These are phyloP conservation scores for Uropetala carovei DNA, from an alignment of 2,888 invertebrate species.

Conservation along the genomic window DNA sequence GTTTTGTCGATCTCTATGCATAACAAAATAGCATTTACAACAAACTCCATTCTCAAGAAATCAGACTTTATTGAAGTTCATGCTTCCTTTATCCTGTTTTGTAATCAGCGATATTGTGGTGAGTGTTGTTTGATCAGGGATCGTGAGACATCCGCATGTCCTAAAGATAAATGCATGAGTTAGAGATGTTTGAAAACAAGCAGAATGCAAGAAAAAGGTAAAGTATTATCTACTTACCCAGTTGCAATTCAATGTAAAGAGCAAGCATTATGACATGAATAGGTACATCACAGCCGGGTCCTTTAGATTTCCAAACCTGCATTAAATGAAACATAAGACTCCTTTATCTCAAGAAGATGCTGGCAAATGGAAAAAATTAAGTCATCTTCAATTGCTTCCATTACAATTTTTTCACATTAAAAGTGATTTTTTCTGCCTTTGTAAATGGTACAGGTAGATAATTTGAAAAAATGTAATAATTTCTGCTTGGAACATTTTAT, in stretches of 20 bases:
- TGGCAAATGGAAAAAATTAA: neutral
- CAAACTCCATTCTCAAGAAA: slow-evolving; percentile 16
- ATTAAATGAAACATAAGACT: neutral
- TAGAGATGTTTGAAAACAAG: neutral
- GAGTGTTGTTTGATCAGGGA: slow-evolving; percentile 52
- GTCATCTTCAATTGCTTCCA: neutral
- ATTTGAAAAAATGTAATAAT: neutral
- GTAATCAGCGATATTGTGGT: slow-evolving; percentile 46
- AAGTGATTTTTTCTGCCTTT: neutral
- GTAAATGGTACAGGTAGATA: too few relatives aligned
- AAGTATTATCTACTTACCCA: slow-evolving; percentile 32
- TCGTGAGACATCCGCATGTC: slow-evolving; percentile 53
- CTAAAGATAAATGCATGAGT: neutral
- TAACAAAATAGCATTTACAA: slow-evolving; percentile 31
- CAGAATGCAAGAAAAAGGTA: neutral
- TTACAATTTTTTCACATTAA: neutral
- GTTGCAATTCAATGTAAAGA: slow-evolving; percentile 65
- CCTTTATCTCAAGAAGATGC: too few relatives aligned
- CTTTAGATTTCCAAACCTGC: slow-evolving; percentile 65
- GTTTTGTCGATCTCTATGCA: slow-evolving; percentile 13
- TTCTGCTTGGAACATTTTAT: too few relatives aligned
- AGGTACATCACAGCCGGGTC: slow-evolving; percentile 57
- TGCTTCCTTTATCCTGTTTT: neutral
- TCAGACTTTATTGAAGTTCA: slow-evolving; percentile 14
- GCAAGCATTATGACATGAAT: slow-evolving; percentile 65